Base-by-base conservation (phyloP, 1,140 invertebrate genomes). In the Neuroterus valhalla region DNA sequence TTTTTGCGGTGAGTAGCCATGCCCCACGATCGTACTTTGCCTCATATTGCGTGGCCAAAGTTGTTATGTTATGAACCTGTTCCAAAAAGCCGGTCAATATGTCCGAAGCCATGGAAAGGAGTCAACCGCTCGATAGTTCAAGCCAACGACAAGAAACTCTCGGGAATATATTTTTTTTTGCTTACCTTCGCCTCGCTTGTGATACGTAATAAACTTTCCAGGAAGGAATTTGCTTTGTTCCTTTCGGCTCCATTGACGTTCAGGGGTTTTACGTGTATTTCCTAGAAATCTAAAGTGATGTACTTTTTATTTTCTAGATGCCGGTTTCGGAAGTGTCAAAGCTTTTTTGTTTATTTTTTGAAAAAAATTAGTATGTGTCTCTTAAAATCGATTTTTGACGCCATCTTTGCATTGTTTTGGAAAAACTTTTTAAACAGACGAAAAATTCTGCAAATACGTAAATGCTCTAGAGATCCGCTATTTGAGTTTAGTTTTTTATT, bases 1-100 rank as follows among this genome's bases (percentile, higher is more conserved):
- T 96, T 62, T 96, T 96, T 89, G 95, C 95, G 89, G 95, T 96
- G 89, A 95, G 93, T 93, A 88, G 23, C 3, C 19, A 14, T 21
- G 2, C 15, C 26, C 10, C 11, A 23, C 6, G 31, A n/a, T n/a
- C 31, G 31, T 3, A 38, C 3, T 10, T 38, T 38, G n/a, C n/a
- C n/a, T n/a, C n/a, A n/a, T n/a, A n/a, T n/a, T n/a, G n/a, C n/a
- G n/a, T n/a, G n/a, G n/a, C n/a, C n/a, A n/a, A n/a, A n/a, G n/a
- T n/a, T n/a, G n/a, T n/a, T n/a, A n/a, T n/a, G n/a, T n/a, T n/a
- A n/a, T n/a, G n/a, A n/a, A n/a, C n/a, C n/a, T n/a, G n/a, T 38
- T 38, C 31, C 10, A 8, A 38, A 46, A 71, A 72, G 3, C 12
- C 19, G 19, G 19, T 55, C 19, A 55, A 68, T 78, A 50, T n/a